Conservation (phyloP, 2,113 vertebrate genomes). For the Myrmecophaga tridactyla region DNA sequence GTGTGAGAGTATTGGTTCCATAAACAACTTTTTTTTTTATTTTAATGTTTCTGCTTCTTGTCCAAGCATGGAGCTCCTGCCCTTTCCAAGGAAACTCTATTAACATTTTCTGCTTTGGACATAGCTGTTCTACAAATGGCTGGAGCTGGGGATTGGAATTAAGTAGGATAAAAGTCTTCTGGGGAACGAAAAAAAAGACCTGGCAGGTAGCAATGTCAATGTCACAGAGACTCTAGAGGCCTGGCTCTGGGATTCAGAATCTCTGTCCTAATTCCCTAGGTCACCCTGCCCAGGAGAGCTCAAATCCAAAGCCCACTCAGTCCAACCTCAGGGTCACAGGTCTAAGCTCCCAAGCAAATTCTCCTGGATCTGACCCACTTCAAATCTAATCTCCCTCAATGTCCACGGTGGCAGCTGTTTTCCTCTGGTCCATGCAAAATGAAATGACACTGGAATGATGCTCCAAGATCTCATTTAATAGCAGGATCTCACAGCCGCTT, state of each 20-base stretch:
- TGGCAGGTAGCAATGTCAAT: not conserved
- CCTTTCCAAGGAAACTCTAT: conserved; percentile 53
- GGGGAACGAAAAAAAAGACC: not conserved
- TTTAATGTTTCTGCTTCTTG: conserved; percentile 51
- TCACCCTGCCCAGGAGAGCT: not conserved
- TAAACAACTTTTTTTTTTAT: not conserved
- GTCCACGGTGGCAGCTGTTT: not conserved
- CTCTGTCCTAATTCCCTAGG: not conserved
- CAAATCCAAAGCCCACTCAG: not conserved
- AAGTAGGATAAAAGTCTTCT: conserved; percentile 52
- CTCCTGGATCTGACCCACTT: not conserved
- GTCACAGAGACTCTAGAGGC: not conserved
- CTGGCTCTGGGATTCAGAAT: not conserved
- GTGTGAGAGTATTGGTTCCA: not conserved
- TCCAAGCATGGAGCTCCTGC: conserved; percentile 38
- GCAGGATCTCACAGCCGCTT: conserved; percentile 9
- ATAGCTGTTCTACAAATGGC: conserved; percentile 42
- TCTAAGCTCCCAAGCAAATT: not conserved
- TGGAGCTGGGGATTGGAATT: conserved; percentile 36
- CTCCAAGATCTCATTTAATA: not conserved
- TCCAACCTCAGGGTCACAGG: not conserved
- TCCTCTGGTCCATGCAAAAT: not conserved
- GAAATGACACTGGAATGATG: not conserved
- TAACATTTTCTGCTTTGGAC: conserved; percentile 57
- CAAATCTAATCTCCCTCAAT: not conserved